A percentile compares a stretch with the other conserved stretches of the same genome.
phyloP scores from a whole-genome alignment of 2,888 invertebrate genomes.

The Phalera bucephala region DNA sequence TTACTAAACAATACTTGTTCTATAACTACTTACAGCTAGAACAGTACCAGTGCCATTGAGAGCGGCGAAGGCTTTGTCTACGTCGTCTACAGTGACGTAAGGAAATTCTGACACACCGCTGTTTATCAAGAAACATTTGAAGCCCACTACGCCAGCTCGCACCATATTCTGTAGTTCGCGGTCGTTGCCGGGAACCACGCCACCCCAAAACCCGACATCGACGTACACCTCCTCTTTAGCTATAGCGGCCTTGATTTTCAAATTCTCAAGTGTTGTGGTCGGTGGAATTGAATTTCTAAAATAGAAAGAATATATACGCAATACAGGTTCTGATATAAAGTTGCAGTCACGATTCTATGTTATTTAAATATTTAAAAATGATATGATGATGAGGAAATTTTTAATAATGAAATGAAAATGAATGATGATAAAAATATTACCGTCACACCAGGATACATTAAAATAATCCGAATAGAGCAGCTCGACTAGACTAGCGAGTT shows the following conservation, averaged over 20 bases:
- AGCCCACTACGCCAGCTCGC: conserved; percentile 86
- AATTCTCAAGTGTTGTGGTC: conserved; percentile 84
- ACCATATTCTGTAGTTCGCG: conserved; percentile 79
- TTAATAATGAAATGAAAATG: no score
- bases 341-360: no score
- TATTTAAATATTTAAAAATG: no score
- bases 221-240: conserved; percentile 85
- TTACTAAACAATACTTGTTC: no score
- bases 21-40: conserved; percentile 85
- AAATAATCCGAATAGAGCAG: no score
- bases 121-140: conserved; percentile 87
- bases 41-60: conserved; percentile 83
- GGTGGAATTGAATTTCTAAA: conserved; percentile 88
- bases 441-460: no score
- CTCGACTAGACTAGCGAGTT: no score
- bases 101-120: conserved; percentile 87
- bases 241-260: conserved; percentile 81
- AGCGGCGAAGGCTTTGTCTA: conserved; percentile 78
- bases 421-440: no score
- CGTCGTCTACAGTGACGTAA: conserved; percentile 78
- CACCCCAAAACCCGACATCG: conserved; percentile 91
- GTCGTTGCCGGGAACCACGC: conserved; percentile 85
- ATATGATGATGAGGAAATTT: no score
- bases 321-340: no score
- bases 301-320: no score